These are phyloP conservation scores for Nothocercus julius DNA, from an alignment of 2,113 vertebrate species.

Conservation along the genomic window DNA sequence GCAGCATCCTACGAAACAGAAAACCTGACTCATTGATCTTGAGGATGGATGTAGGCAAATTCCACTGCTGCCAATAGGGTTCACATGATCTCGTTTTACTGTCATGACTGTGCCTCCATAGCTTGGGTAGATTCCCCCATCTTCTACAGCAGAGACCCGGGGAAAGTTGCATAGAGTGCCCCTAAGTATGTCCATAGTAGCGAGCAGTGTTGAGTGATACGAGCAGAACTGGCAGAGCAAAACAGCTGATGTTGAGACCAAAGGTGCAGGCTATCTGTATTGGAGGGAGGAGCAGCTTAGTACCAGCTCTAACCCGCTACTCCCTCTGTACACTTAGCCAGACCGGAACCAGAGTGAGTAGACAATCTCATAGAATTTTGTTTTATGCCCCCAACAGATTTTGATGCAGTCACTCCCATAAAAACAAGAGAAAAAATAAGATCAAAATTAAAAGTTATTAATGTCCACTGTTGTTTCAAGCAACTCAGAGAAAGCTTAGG, in stretches of 20 bases:
- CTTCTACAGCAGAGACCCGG: not conserved
- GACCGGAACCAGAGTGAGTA: not conserved
- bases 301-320: fast-evolving
- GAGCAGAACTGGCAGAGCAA: not conserved
- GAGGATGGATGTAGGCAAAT: not conserved
- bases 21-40: not conserved
- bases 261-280: no score
- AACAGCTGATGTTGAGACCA: not conserved
- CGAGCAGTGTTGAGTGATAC: not conserved
- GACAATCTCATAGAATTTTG: not conserved
- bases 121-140: not conserved
- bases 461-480: fast-evolving
- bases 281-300: not conserved
- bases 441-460: not conserved
- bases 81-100: not conserved
- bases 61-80: not conserved
- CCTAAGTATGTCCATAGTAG: not conserved
- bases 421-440: not conserved
- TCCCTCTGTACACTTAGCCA: fast-evolving
- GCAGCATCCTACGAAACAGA: not conserved
- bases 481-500: not conserved
- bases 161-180: not conserved
- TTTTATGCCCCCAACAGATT: not conserved
- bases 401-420: not conserved
- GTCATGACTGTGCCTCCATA: not conserved